Base-by-base conservation (phyloP, 2,113 vertebrate species). In the Chlamydotis undulata region DNA sequence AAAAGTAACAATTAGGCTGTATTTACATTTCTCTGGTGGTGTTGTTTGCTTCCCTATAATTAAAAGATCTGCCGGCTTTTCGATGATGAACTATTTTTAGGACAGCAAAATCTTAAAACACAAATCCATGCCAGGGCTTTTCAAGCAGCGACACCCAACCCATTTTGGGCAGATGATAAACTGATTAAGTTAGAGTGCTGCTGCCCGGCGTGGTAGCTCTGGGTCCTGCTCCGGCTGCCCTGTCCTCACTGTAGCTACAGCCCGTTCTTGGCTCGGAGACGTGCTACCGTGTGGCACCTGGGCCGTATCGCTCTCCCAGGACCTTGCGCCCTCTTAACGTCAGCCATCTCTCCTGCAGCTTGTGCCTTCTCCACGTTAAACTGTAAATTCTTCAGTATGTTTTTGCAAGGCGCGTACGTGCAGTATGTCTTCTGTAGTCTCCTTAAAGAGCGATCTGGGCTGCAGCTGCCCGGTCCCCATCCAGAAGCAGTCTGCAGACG, bases 321-420 rank as follows among this genome's bases (percentile, higher is more conserved):
- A 28, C 14, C 4, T 64, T 8, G 6, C 7, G 1, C 15, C 55
- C 57, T 47, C 39, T 50, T 68, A 37, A 19, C 4, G 8, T 6
- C 12, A 5, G 0, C 25, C 12, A 3, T 15, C 14, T 39, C 9
- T 49, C 26, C 55, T 67, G 19, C 23, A 61, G 39, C 31, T 52
- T 68, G 21, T 49, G 18, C 37, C 37, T 10, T 65, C 65, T 70
- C 14, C 55, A 10, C 2, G 0, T 7, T 15, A 55, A 73, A 35
- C 8, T 49, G 14, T 22, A 70, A 23, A 47, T 47, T 39, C 29
- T 33, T 57, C 14, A 14, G 16, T 13, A 5, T 19, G 1, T 24
- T 74, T 60, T 55, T 1, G 0, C 14, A 39, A 84, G 39, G 14
- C 4, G 0, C 0, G 0, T 53, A 4, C 0, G 15, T 43, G 41